phyloP scores from a whole-genome alignment of 2,888 invertebrate genomes.

The Opisthograptis luteolata region DNA sequence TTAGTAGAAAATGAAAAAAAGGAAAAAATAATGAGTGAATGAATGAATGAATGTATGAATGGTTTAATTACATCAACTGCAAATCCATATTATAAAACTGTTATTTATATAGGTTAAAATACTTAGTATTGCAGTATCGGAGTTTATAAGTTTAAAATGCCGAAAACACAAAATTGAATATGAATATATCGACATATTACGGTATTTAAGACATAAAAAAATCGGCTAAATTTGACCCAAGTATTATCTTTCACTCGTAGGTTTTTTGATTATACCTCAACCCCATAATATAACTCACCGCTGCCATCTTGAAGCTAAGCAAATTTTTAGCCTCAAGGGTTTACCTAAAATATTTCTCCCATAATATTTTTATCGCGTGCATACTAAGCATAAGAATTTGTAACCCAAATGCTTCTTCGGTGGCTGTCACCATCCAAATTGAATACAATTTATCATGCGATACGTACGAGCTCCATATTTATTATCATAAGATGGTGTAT shows the following conservation, averaged over 20 bases:
- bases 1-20: no score
- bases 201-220: no score
- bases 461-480: conserved; percentile 58
- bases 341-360: conserved; percentile 26
- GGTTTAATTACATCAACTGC: no score
- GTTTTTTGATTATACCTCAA: conserved; percentile 1
- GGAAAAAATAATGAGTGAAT: no score
- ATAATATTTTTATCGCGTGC: conserved; percentile 69
- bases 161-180: no score
- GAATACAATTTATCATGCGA: conserved; percentile 80
- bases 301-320: background rate
- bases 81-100: no score
- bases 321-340: conserved; percentile 22
- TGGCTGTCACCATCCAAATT: conserved; percentile 78
- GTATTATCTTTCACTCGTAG: background rate
- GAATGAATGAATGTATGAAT: no score
- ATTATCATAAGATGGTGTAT: conserved; percentile 32
- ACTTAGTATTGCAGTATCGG: no score
- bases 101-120: no score
- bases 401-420: conserved; percentile 78
- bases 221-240: no score
- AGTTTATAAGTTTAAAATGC: no score
- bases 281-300: background rate
- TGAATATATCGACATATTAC: no score
- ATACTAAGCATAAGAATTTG: conserved; percentile 76